Base-by-base conservation (phyloP, 2,888 invertebrate genomes). In the Orchesella flavescens region DNA sequence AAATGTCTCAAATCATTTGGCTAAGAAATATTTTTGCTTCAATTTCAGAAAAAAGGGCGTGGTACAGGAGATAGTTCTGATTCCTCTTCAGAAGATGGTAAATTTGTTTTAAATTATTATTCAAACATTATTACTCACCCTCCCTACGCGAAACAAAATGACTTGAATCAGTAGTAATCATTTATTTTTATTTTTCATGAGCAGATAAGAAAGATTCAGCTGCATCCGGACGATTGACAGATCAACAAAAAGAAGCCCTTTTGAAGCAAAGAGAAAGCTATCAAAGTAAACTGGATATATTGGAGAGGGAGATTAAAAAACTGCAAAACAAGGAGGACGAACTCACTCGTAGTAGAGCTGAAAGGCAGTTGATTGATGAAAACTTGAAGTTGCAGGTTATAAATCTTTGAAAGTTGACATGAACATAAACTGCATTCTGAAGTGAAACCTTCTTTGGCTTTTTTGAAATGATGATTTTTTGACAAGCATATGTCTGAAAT, bases 341-440 rank as follows among this genome's bases (percentile, higher is more conserved):
- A 89, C 92, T 96, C 61, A 92, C 93, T 3, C 93, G 93, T 43
- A 77, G 34, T n/a, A 69, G 86, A 23, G 87, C 87, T 1, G 88
- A 88, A 77, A 43, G 78, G 4, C 68, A 72, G 19, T 69, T 86
- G 0, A 76, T 88, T 12, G 87, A 94, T 89, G 95, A 96, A 90
- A 96, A 96, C 90, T 93, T 94, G 89, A 95, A 95, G 89, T 91
- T 96, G 75, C 96, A 96, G 95, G 96, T 95, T 92, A 92, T 90
- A 89, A 43, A 71, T 83, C 87, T 85, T 53, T 78, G 61, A 15
- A 46, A 59, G 63, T 12, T 68, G 59, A 77, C 71, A 77, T 63
- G 2, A 24, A 34, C 34, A 7, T 34, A 34, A 2, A 34, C 34
- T 34, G 5, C 10, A 10, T 19, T 59, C 10, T n/a, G 23, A n/a